Conservation (phyloP, 37 sponge, comb jelly and placozoan species). For the Cliona cf. orientalis region DNA sequence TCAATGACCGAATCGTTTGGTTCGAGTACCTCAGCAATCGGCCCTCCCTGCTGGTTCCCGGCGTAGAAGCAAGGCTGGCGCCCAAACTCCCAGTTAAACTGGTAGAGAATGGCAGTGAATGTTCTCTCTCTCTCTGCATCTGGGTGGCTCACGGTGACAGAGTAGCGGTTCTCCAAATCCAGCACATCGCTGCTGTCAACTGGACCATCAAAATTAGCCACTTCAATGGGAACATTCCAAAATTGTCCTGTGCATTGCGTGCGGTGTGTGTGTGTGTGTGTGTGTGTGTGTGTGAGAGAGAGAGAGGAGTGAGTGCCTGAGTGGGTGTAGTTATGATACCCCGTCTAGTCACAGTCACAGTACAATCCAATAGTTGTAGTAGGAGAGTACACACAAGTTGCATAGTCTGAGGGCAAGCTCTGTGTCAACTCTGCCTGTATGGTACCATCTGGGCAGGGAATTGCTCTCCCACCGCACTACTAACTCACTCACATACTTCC, state of each 20-base stretch:
- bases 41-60: constrained; percentile 59
- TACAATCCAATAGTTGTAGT: too few relatives aligned
- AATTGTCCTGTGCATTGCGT: constrained; percentile 54
- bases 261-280: background rate
- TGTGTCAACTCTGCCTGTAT: too few relatives aligned
- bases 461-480: too few relatives aligned
- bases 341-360: too few relatives aligned
- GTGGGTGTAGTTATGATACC: too few relatives aligned
- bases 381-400: too few relatives aligned
- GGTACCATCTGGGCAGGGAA: too few relatives aligned
- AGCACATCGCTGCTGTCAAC: background rate
- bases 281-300: background rate
- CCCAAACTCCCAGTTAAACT: constrained; percentile 38
- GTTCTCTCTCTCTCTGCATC: background rate
- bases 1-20: constrained; percentile 69
- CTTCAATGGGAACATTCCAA: constrained; percentile 63
- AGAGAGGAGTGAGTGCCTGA: too few relatives aligned
- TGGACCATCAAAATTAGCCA: constrained; percentile 8
- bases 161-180: constrained; percentile 22
- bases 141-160: constrained; percentile 38
- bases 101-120: constrained; percentile 49
- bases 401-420: too few relatives aligned
- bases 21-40: constrained; percentile 31
- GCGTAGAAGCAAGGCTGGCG: constrained; percentile 39
- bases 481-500: too few relatives aligned